Conservation (phyloP, 35 echinoderm and acorn worm genomes). For the Heliocidaris erythrogramma region DNA sequence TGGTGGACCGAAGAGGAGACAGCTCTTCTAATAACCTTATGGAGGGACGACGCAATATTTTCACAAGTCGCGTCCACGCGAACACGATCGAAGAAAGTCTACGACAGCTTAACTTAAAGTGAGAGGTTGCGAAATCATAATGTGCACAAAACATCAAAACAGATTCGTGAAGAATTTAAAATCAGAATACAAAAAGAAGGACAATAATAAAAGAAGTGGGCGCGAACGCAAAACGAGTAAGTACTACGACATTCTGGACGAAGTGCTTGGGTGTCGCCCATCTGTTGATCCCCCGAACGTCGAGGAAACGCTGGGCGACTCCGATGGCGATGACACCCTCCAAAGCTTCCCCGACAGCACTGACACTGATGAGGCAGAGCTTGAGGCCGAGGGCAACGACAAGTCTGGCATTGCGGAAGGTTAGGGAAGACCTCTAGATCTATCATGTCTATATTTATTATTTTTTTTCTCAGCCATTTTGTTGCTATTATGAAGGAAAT, state of each 20-base stretch:
- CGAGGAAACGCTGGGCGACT: background rate
- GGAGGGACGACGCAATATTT: background rate
- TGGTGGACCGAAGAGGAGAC: background rate
- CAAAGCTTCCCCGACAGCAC: too few relatives aligned
- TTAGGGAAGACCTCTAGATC: too few relatives aligned
- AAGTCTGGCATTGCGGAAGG: too few relatives aligned
- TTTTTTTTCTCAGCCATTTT: too few relatives aligned
- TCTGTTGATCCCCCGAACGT: background rate
- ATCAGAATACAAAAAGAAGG: conserved; percentile 23
- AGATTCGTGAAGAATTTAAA: conserved; percentile 10
- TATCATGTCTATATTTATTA: too few relatives aligned
- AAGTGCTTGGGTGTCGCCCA: background rate
- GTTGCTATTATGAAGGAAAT: too few relatives aligned
- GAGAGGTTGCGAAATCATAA: background rate
- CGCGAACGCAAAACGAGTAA: background rate
- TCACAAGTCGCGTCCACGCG: background rate
- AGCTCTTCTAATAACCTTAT: background rate
- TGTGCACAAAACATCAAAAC: background rate
- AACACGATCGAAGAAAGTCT: background rate
- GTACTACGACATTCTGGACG: background rate
- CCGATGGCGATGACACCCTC: too few relatives aligned
- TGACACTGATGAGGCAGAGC: too few relatives aligned
- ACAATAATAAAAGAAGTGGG: conserved; percentile 13
- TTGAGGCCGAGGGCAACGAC: too few relatives aligned
- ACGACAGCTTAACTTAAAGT: too few relatives aligned